Evolutionary conservation across 2,797 vertebrate genomes (phyloP), one percentile per base, ranked within the genome.

Genomic region (Crypturellus tataupa): DNA sequence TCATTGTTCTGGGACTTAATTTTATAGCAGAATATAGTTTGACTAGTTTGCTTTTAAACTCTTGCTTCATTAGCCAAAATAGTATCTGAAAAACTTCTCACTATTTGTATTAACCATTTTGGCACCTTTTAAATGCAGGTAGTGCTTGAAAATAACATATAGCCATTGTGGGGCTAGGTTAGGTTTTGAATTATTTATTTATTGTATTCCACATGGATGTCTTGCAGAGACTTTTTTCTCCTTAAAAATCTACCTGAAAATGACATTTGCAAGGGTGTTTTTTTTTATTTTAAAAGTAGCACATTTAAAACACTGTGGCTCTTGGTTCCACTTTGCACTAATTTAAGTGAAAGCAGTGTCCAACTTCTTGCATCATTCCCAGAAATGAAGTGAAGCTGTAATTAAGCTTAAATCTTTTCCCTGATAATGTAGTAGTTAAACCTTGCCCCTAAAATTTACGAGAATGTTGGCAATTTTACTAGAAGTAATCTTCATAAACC

Each of bases 21-120:
- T 94, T 93, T 84, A 72, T 49, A 35, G 42, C 33, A 85, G 87
- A 89, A 76, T 76, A 58, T 6, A 17, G 68, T 93, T 96, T 76
- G 77, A 31, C 44, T 84, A 39, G 29, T 91, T 96, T 78, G 29
- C 29, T 93, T 55, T 94, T 85, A 73, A 86, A 47, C 40, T 95
- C 62, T 87, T 92, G 83, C 75, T 93, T 95, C 79, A 69, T 94
- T 89, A 87, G 29, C 53, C 1, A 1, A 17, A 49, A 27, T 29
- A 85, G 71, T 93, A 85, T 78, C 51, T 80, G 51, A 70, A 68
- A 64, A 77, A 89, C 29, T 90, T 94, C 47, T 90, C 5, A 3
- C 24, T 87, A 7, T 58, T 71, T 84, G n/a, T 11, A 64, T 95
- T 67, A 71, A 37, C 40, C 21, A 68, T 71, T 94, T 87, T 42